Base-by-base conservation (phyloP, 2,888 invertebrate species). In the Rotaria macrura region DNA sequence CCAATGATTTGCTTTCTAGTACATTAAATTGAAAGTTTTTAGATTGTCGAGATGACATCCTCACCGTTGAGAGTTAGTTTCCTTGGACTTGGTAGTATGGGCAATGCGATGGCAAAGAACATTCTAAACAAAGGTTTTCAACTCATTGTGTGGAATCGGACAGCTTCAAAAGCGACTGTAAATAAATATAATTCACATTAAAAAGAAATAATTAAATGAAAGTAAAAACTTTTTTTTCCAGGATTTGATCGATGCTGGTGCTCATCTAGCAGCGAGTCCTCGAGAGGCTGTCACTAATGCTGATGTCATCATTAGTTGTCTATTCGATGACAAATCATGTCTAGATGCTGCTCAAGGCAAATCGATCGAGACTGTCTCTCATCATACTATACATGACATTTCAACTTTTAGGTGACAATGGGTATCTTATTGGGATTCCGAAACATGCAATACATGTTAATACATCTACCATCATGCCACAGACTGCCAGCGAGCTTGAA, bases 21-120 rank as follows among this genome's bases (percentile, higher is more conserved):
- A 52, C 3, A 52, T 52, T n/a, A n/a, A 20, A 52, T 52, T 23
- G 23, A 52, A 6, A 20, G 23, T 34, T 34, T 65, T 65, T 38
- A 65, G 65, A 34, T 65, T 34, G 7, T 14, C 5, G 20, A 17
- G 0, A 79, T 79, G 79, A 23, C 79, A 25, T n/a, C 79, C 1
- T 40, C 40, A 25, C 10, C 12, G 43, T n/a, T 79, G 3, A 43
- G 43, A 43, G 79, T 79, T 25, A 43, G 43, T 2, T 79, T 79
- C 43, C 79, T 79, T 17, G 79, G 79, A n/a, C 40, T 79, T 25
- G 79, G 79, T 10, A n/a, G n/a, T 43, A 79, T 79, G 79, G 79
- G 79, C 43, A 79, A 38, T 43, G 79, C 79, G 12, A 79, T 79
- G 14, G 79, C 79, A 23, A 40, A n/a, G n/a, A 79, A 79, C 25